These are phyloP conservation scores for Alsophila aescularia DNA, from an alignment of 2,888 invertebrate genomes.

Conservation along the genomic window DNA sequence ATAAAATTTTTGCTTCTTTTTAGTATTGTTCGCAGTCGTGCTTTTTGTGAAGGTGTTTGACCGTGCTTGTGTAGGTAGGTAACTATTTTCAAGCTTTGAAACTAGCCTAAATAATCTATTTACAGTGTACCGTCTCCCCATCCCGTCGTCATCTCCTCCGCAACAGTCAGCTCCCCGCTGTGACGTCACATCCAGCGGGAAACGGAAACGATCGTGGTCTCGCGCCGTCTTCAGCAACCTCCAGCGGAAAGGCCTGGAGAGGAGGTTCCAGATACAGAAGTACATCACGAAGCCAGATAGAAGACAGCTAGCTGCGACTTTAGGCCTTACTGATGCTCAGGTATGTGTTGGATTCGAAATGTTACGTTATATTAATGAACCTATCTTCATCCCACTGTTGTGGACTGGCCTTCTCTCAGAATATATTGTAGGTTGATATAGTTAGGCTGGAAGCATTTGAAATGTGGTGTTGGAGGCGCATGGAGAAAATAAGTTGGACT, in stretches of 20 bases:
- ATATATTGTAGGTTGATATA: too few relatives aligned
- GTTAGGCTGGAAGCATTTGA: too few relatives aligned
- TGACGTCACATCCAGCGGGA: constrained; percentile 82
- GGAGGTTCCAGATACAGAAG: constrained; percentile 96
- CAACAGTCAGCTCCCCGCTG: constrained; percentile 69
- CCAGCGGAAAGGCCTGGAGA: constrained; percentile 96
- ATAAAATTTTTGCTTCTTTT: too few relatives aligned
- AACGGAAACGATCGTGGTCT: constrained; percentile 97
- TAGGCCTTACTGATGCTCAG: constrained; percentile 97
- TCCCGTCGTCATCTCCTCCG: constrained; percentile 70
- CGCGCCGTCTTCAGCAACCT: constrained; percentile 97
- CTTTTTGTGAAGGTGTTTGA: too few relatives aligned
- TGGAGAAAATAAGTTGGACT: too few relatives aligned
- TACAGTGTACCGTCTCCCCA: constrained; percentile 73
- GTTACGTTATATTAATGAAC: too few relatives aligned
- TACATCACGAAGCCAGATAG: constrained; percentile 98
- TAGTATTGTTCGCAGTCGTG: too few relatives aligned
- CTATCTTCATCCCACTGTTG: too few relatives aligned
- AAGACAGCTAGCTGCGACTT: constrained; percentile 94
- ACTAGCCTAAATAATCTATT: constrained; percentile 19
- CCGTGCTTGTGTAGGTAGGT: neutral
- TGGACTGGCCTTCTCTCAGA: too few relatives aligned
- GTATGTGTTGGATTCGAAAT: constrained; percentile 67
- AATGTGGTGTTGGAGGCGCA: too few relatives aligned
- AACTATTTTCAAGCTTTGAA: neutral